Percentiles rank a stretch among this genome's conserved stretches.
These are phyloP conservation scores for Acanthurus tractus DNA, from an alignment of 2,797 vertebrate genomes.

Conservation along the genomic window DNA sequence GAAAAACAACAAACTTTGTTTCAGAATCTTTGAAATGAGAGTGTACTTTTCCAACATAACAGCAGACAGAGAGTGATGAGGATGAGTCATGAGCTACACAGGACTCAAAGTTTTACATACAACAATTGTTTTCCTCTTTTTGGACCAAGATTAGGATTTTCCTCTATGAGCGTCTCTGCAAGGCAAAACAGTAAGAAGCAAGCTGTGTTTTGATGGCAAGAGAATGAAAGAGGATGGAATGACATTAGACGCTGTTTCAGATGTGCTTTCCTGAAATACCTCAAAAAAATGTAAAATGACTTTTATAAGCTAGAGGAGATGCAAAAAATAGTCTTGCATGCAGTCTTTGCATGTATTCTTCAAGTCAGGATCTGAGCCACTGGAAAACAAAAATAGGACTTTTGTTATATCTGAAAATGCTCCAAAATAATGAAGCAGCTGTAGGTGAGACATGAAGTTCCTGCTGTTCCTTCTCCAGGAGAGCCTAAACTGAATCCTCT, in stretches of 20 bases:
- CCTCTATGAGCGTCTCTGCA: constrained; percentile 13
- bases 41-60: constrained; percentile 46
- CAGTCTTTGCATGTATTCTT: constrained; percentile 43
- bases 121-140: constrained; percentile 40
- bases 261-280: constrained; percentile 55
- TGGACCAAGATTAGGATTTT: constrained; percentile 36
- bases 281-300: constrained; percentile 38
- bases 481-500: too few relatives aligned
- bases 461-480: constrained; percentile 8
- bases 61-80: constrained; percentile 39
- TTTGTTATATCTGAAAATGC: constrained; percentile 68
- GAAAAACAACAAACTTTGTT: constrained; percentile 45
- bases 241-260: constrained; percentile 28
- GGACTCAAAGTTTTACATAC: constrained; percentile 44
- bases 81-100: constrained; percentile 52
- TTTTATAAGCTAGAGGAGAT: constrained; percentile 29
- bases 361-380: constrained; percentile 45
- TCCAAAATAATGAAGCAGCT: constrained; percentile 68
- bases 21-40: constrained; percentile 52
- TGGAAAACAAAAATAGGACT: constrained; percentile 38
- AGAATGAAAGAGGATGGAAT: constrained; percentile 37
- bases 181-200: constrained; percentile 23
- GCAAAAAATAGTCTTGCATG: constrained; percentile 38
- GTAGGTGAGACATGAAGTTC: constrained; percentile 41
- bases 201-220: constrained; percentile 37